Evolutionary conservation across 2,113 vertebrate genomes (phyloP).

Genomic region (Ifrita kowaldi): DNA sequence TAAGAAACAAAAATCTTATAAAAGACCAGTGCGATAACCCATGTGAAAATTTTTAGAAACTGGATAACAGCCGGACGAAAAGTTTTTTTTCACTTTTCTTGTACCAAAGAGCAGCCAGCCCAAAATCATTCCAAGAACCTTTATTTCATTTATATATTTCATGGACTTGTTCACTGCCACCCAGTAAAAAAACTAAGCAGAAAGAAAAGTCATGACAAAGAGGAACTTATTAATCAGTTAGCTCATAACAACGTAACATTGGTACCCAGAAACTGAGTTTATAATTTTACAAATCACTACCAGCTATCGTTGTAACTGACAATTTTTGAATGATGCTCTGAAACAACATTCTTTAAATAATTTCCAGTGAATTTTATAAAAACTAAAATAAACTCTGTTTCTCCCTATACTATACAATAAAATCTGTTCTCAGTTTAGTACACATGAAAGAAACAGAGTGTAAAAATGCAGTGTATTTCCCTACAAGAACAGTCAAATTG

Average conservation of each 20-base stretch:
- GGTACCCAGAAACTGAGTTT: background rate
- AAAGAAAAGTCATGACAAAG: background rate
- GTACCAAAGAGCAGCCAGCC: background rate
- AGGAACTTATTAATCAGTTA: background rate
- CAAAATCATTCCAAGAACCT: background rate
- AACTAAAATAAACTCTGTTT: background rate
- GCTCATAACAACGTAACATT: background rate
- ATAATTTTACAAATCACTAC: background rate
- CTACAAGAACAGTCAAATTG: background rate
- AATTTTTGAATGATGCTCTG: background rate
- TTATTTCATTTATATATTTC: background rate
- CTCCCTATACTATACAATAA: background rate
- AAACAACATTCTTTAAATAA: background rate
- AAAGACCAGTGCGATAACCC: background rate
- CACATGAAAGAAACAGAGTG: background rate
- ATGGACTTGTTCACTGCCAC: background rate
- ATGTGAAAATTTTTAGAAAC: background rate
- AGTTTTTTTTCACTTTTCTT: background rate
- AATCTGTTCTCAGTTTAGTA: background rate
- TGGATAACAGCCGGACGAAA: background rate
- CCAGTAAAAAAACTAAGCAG: background rate
- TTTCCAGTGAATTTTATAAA: background rate
- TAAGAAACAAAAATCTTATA: background rate
- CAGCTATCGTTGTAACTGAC: background rate
- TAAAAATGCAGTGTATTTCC: background rate